Evolutionary conservation across 2,113 vertebrate genomes (phyloP), one percentile per base, ranked within the genome.

Genomic region (Rana temporaria): DNA sequence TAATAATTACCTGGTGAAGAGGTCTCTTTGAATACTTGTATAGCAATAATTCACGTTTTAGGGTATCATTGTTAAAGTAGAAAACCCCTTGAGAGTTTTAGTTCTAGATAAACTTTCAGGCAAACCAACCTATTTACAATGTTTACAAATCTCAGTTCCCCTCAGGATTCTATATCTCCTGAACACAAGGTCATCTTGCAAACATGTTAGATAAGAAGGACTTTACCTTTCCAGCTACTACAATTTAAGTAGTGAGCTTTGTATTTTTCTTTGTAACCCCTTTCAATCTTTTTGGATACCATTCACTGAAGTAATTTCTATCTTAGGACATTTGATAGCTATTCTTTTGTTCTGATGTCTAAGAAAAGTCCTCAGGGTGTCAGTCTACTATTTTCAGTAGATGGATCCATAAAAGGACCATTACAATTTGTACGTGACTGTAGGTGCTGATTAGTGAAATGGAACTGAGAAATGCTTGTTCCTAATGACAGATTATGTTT

Each of bases 241-340:
- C 67, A 62, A 80, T 80, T 80, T 70, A 62, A 30, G 32, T 24
- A 62, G 55, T 70, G 55, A 11, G 6, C 20, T 80, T 71, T 52
- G 63, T 64, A 20, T 81, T 81, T 65, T 65, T 68, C 79, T 66
- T 17, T 73, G 48, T 81, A 73, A 81, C 73, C 79, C 79, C 60
- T 81, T 34, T 81, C 68, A 81, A 24, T 65, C 69, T 81, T 55
- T 53, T 73, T 65, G 69, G 59, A 65, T 42, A 72, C 17, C 52
- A 53, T 20, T 81, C 60, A 65, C 34, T 81, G 32, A 75, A 75
- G 62, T 19, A 17, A 75, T 67, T 65, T 75, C 62, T 42, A 82
- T 75, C 18, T 63, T 55, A 52, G 67, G 70, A 74, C 42, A 82
- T 73, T 66, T 42, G 80, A 82, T 82, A 82, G 70, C 62, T 57